Evolutionary conservation across 1,140 invertebrate genomes (phyloP), one percentile per base, ranked within the genome.

Genomic region (Euborellia annulipes): DNA sequence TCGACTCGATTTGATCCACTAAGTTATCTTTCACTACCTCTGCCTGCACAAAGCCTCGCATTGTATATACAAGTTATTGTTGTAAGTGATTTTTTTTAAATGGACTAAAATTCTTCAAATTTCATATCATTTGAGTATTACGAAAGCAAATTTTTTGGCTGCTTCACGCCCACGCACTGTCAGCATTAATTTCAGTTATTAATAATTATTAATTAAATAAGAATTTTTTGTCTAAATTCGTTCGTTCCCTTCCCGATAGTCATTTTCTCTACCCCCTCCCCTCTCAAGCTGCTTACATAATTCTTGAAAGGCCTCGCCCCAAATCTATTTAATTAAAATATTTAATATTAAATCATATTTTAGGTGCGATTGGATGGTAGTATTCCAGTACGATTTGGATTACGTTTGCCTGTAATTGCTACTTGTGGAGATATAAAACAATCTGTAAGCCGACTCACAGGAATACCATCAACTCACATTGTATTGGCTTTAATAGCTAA

Each of bases 1-100:
- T 86, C 82, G 48, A 84, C 88, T 22, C 72, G 84, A 21, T 92
- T 91, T 64, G 87, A 91, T 67, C 79, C 86, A 2, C 91, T 89
- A 66, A 89, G 83, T 58, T 78, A 86, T 64, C 70, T 91, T 16
- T 87, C 84, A 53, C 64, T 92, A 51, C 86, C 86, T 39, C 65
- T 91, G 48, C 86, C 87, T 3, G 30, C 34, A 6, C 23, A 27
- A 27, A 27, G 11, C 11, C 23, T 27, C 4, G 23, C 23, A 6
- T 27, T 27, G 23, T 27, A 27, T 27, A 27, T 27, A 27, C 23
- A 27, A 27, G 23, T 27, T 27, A 27, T 27, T 27, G 23, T 27
- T 6, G 23, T 27, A 11, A 27, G 23, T 27, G 11, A 27, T 6
- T 27, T 27, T 17, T 11, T 36, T 17, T 19, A 48, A 11, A 2